phyloP scores from a whole-genome alignment of 1,140 invertebrate genomes.

The Drosophila leontia region DNA sequence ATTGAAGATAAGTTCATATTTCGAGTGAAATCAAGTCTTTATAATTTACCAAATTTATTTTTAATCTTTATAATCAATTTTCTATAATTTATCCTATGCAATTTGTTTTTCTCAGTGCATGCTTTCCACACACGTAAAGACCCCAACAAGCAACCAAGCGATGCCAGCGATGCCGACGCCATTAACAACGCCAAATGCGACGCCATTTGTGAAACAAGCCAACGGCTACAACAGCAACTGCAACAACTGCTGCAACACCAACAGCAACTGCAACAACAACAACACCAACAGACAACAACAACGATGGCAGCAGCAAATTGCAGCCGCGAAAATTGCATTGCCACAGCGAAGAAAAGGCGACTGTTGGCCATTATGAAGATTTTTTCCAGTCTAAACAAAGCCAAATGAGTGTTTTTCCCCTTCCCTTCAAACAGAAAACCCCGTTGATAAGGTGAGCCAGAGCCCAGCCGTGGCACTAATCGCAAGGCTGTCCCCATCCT shows the following conservation, averaged over 20 bases:
- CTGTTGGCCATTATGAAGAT: constrained; percentile 81
- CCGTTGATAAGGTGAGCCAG: constrained; percentile 46
- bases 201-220: constrained; percentile 81
- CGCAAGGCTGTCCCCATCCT: constrained; percentile 56
- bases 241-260: constrained; percentile 43
- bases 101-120: constrained; percentile 1
- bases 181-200: constrained; percentile 82
- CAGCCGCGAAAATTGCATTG: constrained; percentile 75
- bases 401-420: constrained; percentile 74
- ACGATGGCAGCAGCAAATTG: constrained; percentile 66
- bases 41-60: no score
- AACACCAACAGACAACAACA: constrained; percentile 24
- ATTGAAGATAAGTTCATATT: not conserved
- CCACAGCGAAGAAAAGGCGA: constrained; percentile 58
- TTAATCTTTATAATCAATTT: not conserved
- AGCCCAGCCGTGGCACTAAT: constrained; percentile 48
- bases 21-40: not conserved
- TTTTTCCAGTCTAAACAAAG: constrained; percentile 81
- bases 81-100: not conserved
- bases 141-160: constrained; percentile 54
- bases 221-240: constrained; percentile 53
- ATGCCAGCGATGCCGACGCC: constrained; percentile 63
- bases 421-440: not conserved
- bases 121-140: constrained; percentile 43
- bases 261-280: constrained; percentile 18